These are phyloP conservation scores for Morpho helenor DNA, from an alignment of 2,888 invertebrate species.

Conservation along the genomic window DNA sequence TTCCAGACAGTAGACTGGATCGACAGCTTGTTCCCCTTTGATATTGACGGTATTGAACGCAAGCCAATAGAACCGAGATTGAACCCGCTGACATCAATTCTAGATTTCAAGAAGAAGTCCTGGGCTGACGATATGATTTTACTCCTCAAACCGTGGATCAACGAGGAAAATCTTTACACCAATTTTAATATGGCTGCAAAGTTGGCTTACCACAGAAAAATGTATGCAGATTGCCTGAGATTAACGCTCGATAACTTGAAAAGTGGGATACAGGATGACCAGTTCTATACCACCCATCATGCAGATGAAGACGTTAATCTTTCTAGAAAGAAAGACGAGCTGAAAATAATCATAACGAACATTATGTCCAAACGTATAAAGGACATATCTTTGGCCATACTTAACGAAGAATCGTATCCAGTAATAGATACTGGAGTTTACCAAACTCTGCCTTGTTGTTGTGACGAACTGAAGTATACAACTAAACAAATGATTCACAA, in stretches of 20 bases:
- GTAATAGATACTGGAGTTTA: constrained; percentile 43
- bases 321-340: constrained; percentile 43
- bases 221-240: constrained; percentile 54
- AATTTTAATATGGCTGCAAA: constrained; percentile 67
- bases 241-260: constrained; percentile 53
- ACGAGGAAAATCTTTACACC: constrained; percentile 42
- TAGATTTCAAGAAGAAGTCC: constrained; percentile 57
- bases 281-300: constrained; percentile 51
- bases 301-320: constrained; percentile 30
- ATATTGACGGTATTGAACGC: constrained; percentile 47
- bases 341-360: constrained; percentile 51
- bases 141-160: constrained; percentile 58
- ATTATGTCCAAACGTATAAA: constrained; percentile 64
- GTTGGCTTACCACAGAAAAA: constrained; percentile 55
- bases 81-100: constrained; percentile 51
- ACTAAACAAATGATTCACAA: constrained; percentile 31
- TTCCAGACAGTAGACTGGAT: constrained; percentile 63
- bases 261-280: constrained; percentile 34
- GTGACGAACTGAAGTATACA: constrained; percentile 55
- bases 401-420: constrained; percentile 60
- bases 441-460: constrained; percentile 55
- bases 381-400: constrained; percentile 57
- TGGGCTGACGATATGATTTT: constrained; percentile 65
- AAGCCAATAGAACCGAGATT: constrained; percentile 47
- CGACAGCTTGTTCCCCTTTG: constrained; percentile 65